phyloP scores from a whole-genome alignment of 2,888 invertebrate genomes.

The Polymixis lichenea region DNA sequence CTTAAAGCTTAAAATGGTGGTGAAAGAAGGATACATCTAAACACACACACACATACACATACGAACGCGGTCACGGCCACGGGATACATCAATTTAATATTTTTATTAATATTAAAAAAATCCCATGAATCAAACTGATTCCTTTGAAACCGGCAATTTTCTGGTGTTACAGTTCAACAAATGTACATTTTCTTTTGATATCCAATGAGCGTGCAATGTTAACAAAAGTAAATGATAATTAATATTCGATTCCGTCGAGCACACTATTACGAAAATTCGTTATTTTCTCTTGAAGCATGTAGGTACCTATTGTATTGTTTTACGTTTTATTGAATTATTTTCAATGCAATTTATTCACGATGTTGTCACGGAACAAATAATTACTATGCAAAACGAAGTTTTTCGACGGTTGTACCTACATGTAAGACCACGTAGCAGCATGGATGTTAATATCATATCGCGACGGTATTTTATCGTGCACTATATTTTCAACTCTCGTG shows the following conservation, averaged over 20 bases:
- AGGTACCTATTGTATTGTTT: constrained; percentile 4
- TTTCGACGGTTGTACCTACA: background rate
- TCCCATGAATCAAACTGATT: background rate
- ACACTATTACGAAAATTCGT: background rate
- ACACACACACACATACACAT: too few species aligned
- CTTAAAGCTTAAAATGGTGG: too few species aligned
- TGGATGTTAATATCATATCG: too few species aligned
- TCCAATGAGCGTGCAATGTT: background rate
- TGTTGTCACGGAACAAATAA: background rate
- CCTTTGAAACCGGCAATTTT: background rate
- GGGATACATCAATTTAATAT: too few species aligned
- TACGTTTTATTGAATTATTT: background rate
- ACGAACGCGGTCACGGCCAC: too few species aligned
- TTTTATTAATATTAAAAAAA: too few species aligned
- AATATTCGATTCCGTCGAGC: constrained; percentile 1
- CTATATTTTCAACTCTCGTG: too few species aligned
- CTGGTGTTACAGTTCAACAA: background rate
- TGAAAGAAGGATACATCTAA: too few species aligned
- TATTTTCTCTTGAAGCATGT: background rate
- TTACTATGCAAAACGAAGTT: background rate
- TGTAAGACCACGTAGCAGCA: too few species aligned
- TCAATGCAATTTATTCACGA: background rate
- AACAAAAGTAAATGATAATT: constrained; percentile 13
- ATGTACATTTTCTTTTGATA: constrained; percentile 2
- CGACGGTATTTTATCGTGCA: too few species aligned